Evolutionary conservation across 1,140 invertebrate genomes (phyloP).

Genomic region (Euwallacea fornicatus): DNA sequence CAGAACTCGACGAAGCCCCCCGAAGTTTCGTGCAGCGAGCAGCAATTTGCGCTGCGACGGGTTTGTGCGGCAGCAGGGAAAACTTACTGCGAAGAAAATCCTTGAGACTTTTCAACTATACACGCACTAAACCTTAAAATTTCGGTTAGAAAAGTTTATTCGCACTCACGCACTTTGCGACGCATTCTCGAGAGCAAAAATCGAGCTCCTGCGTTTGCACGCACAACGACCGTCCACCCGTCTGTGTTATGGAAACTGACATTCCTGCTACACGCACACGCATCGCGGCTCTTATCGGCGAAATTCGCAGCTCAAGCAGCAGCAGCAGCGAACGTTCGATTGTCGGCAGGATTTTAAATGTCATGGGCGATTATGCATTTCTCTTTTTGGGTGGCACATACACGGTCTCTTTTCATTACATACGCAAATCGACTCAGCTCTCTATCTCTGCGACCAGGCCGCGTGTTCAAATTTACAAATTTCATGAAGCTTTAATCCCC

Average conservation of each 20-base stretch:
- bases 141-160: slow-evolving; percentile 22
- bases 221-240: slow-evolving; percentile 16
- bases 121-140: background rate
- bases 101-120: background rate
- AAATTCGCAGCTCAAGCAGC: slow-evolving; percentile 32
- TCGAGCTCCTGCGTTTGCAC: slow-evolving; percentile 31
- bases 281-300: slow-evolving; percentile 33
- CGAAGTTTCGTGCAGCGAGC: no score
- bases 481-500: no score
- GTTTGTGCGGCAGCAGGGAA: no score
- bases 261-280: slow-evolving; percentile 39
- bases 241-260: slow-evolving; percentile 22
- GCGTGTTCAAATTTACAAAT: no score
- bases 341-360: slow-evolving; percentile 32
- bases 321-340: slow-evolving; percentile 23
- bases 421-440: no score
- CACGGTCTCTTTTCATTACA: no score
- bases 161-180: slow-evolving; percentile 34
- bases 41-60: no score
- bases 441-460: no score
- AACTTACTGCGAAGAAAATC: no score
- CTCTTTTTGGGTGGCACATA: background rate
- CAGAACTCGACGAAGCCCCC: no score
- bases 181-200: slow-evolving; percentile 27
- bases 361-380: slow-evolving; percentile 30